These are phyloP conservation scores for Chorisops tibialis DNA, from an alignment of 2,888 invertebrate species.

Conservation along the genomic window DNA sequence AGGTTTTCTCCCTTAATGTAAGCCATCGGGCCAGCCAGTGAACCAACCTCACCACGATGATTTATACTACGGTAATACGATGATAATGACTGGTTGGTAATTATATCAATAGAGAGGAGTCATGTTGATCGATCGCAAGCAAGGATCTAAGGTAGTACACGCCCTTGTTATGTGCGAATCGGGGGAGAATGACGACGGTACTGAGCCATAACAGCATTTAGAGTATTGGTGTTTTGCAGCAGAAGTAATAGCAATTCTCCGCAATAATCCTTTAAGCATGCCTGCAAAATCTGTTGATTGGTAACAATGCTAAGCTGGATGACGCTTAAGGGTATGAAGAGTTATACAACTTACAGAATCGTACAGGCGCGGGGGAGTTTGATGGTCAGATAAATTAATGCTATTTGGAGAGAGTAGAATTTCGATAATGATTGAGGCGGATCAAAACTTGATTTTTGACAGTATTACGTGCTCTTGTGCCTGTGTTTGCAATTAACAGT, in stretches of 20 bases:
- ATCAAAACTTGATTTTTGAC: constrained; percentile 17
- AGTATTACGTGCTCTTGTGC: too few species aligned
- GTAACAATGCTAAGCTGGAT: constrained; percentile 10
- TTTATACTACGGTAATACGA: constrained; percentile 29
- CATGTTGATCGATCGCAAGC: not conserved
- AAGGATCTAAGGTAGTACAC: not conserved
- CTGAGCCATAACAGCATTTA: too few species aligned
- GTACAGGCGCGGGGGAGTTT: not conserved
- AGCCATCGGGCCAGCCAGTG: too few species aligned
- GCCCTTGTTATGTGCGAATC: not conserved
- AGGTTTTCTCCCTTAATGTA: not conserved
- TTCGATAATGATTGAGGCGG: constrained; percentile 6
- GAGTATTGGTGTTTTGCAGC: too few species aligned
- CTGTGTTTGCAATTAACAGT: constrained; percentile 8
- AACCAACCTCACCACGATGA: constrained; percentile 4
- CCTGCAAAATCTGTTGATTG: constrained; percentile 20
- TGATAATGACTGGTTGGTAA: constrained; percentile 28
- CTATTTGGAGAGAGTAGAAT: too few species aligned
- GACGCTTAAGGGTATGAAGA: not conserved
- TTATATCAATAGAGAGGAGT: constrained; percentile 25
- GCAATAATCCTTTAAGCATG: constrained; percentile 14
- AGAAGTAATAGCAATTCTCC: not conserved
- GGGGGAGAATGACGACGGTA: not conserved
- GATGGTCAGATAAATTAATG: not conserved
- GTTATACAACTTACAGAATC: not conserved